These are phyloP conservation scores for Peromyscus leucopus DNA, from an alignment of 2,113 vertebrate genomes.

Conservation along the genomic window DNA sequence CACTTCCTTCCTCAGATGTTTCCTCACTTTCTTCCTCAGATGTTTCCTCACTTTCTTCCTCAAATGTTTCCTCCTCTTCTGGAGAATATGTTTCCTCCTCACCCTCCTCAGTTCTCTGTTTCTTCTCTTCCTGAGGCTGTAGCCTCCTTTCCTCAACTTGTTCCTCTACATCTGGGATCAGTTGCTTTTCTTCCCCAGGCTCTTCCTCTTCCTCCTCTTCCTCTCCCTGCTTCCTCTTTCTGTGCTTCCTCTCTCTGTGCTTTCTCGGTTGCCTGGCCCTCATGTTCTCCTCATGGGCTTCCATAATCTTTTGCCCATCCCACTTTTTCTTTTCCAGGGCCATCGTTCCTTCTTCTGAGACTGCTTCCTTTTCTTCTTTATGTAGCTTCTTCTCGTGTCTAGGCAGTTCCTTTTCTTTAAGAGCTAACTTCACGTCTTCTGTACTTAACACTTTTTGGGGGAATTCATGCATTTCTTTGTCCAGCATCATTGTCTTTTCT, in stretches of 20 bases:
- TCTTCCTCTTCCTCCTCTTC: neutral
- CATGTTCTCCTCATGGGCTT: neutral
- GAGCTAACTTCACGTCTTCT: neutral
- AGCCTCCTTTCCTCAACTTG: neutral
- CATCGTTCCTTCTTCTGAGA: neutral
- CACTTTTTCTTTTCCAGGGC: neutral
- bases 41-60: neutral
- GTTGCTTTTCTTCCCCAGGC: neutral
- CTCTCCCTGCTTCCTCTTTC: neutral
- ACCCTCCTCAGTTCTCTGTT: neutral
- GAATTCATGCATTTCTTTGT: neutral
- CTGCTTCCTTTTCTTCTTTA: neutral
- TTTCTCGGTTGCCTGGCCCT: neutral
- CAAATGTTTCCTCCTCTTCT: neutral
- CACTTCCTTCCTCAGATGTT: no score
- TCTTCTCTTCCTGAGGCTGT: neutral
- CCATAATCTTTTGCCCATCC: neutral
- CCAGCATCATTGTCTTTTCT: neutral
- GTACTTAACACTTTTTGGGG: neutral
- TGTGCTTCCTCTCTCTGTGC: neutral
- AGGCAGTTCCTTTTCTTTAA: neutral
- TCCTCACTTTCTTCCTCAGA: neutral
- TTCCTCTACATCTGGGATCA: neutral
- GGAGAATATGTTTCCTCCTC: neutral
- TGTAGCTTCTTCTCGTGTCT: neutral